Evolutionary conservation across 2,888 invertebrate species (phyloP), one percentile per base, ranked within the genome.

Genomic region (Gnatocerus cornutus): DNA sequence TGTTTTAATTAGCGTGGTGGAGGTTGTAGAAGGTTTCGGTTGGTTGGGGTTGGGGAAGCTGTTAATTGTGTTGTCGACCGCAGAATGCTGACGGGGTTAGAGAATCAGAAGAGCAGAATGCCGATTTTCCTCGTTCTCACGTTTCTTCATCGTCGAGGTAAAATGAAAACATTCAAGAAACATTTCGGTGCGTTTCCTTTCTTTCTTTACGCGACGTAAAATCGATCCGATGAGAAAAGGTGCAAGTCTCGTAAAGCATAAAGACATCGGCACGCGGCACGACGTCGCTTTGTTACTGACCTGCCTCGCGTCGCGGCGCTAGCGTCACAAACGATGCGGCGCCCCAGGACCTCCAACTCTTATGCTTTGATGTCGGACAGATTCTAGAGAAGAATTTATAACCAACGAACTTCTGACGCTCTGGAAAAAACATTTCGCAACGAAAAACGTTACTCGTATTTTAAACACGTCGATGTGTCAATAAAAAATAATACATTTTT

Each of bases 281-380:
- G 78, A 79, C 78, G 78, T 76, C 77, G 79, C 79, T 80, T 81
- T 81, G 82, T 82, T 79, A 81, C 82, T 82, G 82, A 82, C 82
- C 82, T 82, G 79, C 82, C 82, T 80, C 76, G 79, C 80, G 81
- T 80, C 80, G 78, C 79, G 80, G 73, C 80, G 80, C 78, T 76
- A 72, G 76, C 79, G 78, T 77, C 78, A 79, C 79, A 78, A 78
- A 77, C 78, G 78, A 77, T 76, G 77, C 76, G 78, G 74, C 80
- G 78, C 78, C 79, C 74, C 75, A 76, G 79, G 79, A 78, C 75
- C 71, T 74, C 75, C 74, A 77, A 77, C 76, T 74, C 73, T 77
- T 77, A 76, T 78, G 73, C 78, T 80, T 79, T 79, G 77, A 78
- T 78, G 71, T 76, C 63, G 43, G 30, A 12, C 61, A 48, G 52